Base-by-base conservation (phyloP, 2,113 vertebrate species). In the Nestor notabilis region DNA sequence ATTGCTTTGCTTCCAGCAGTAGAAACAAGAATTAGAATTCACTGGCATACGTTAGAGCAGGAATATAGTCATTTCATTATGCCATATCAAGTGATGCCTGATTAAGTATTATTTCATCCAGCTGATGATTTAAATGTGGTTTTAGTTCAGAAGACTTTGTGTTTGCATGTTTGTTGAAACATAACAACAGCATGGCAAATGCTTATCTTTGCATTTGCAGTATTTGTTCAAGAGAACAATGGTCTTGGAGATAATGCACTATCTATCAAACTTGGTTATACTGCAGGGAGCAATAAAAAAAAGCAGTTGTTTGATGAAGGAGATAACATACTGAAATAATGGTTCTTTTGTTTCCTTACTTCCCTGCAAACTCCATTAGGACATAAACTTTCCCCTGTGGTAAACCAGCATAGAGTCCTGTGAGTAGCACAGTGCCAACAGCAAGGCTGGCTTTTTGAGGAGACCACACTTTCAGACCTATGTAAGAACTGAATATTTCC, bases 221-320 rank as follows among this genome's bases (percentile, higher is more conserved):
- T 35, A 66, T 87, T 89, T 87, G 35, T 87, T 79, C 17, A 58
- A 52, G 60, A 77, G 50, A 90, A 75, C 49, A 96, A 68, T 81
- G 44, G 29, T 53, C 44, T 44, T 47, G 17, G 11, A 50, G 23
- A 11, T n/a, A 90, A 64, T 31, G 29, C 33, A 56, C 15, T 17
- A 17, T 61, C 35, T 68, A 35, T 80, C 58, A 44, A 69, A 77
- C 28, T 74, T 76, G 17, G 44, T 64, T 84, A 24, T 33, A 78
- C 17, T 58, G 47, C 49, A 74, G 75, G 49, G 41, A 94, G 7
- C 43, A 70, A 72, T 70, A 53, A 70, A 82, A 88, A 92, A 71
- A 93, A 74, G 46, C 25, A 41, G 19, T 47, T 90, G 17, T 85
- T 92, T 52, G 80, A 72, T 87, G 37, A 69, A 46, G 16, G 27